Evolutionary conservation across 2,888 invertebrate genomes (phyloP), one percentile per base, ranked within the genome.

Genomic region (Omphaloscelis lunosa): DNA sequence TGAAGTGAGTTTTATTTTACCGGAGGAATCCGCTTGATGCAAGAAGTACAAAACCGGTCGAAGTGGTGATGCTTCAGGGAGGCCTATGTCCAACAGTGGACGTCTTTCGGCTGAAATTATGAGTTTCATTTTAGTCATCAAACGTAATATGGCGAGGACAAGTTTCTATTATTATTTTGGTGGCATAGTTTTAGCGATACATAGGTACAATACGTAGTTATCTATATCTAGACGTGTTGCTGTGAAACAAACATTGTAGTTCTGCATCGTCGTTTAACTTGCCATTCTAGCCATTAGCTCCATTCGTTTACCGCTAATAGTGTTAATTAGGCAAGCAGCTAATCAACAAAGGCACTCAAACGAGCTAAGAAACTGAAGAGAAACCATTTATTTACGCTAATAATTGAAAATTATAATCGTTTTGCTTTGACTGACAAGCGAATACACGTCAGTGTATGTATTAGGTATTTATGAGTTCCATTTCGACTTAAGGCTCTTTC

Each of bases 271-370:
- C 63, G 62, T 73, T 66, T 68, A 73, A 51, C 68, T 74, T 23
- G 39, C 39, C 62, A 76, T 77, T 69, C 41, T 23, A 51, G 62
- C 45, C 56, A 82, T 75, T 79, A 82, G 71, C 75, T 80, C 29
- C 70, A 84, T 75, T 81, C 53, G 34, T 69, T 72, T 41, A 56
- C 63, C n/a, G 51, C 62, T 72, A 85, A 87, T 73, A 76, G 69
- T 74, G 78, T 73, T 80, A 79, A 85, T 88, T 80, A 82, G 75
- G 41, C 69, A 59, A 79, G 70, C 53, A 58, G 41, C 65, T 75
- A 70, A 78, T 75, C 59, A 71, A 85, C 80, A 87, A 87, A 79
- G 73, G 39, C 75, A 61, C 48, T 79, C 45, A 65, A 69, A 76
- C 53, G 74, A 63, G 75, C 75, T 71, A 58, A 77, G 69, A 41